Base-by-base conservation (phyloP, 2,113 vertebrate species). In the Xiphophorus couchianus region DNA sequence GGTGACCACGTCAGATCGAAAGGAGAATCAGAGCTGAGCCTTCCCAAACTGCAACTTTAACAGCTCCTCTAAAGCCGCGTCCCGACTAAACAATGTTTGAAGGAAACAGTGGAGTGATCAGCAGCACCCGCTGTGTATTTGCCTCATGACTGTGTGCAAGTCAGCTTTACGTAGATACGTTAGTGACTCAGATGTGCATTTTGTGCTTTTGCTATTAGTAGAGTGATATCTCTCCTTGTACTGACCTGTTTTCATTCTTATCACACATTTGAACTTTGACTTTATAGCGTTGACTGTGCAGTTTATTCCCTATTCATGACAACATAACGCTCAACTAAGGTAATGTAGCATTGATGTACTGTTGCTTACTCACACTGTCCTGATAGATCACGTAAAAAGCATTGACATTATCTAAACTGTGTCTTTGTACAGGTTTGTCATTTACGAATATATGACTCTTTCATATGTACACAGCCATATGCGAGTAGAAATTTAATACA, bases 111-210 rank as follows among this genome's bases (percentile, higher is more conserved):
- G 2, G 35, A 33, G 19, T 12, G 15, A 73, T 68, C 35, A 48
- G 61, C 22, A 25, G 35, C 67, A 28, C 71, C 66, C 30, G 44
- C 25, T 77, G 63, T 30, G 17, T 25, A 1, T 71, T 39, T 73
- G 61, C 27, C 33, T 44, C 51, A 51, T 51, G 44, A 69, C 33
- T 54, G 70, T 30, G 31, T 71, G 66, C 28, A 48, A 71, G 29
- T 81, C 33, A 31, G 68, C 74, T 87, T 78, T 73, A 77, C 29
- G 54, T 83, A 76, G 48, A 58, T 74, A 35, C 61, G 65, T 48
- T 37, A 69, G 68, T 62, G 13, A 31, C 66, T 35, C 73, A 37
- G 64, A 74, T 70, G 28, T 76, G 42, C 35, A 68, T 86, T 74
- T 62, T 51, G 77, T 48, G 66, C 77, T 15, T 80, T 75, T 70